Conservation (phyloP, 2,888 invertebrate species). For the Leistus spinibarbis region DNA sequence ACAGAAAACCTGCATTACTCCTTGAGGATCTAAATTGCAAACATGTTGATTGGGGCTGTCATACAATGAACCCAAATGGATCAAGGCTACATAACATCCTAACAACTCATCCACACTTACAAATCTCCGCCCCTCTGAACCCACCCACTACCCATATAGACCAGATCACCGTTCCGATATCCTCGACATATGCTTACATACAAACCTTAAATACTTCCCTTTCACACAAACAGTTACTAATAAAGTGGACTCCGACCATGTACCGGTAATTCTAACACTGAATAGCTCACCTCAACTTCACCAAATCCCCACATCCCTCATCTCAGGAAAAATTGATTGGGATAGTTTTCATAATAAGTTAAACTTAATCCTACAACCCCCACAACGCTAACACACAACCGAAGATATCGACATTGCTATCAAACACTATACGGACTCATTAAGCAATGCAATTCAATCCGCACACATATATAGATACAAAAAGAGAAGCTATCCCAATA, state of each 20-base stretch:
- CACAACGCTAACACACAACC: not conserved
- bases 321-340: not conserved
- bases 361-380: not conserved
- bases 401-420: not conserved
- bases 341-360: not conserved
- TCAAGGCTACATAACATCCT: too few relatives aligned
- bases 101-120: too few relatives aligned
- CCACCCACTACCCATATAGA: constrained; percentile 12
- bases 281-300: not conserved
- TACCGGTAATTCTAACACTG: too few relatives aligned
- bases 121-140: not conserved
- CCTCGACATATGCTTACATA: constrained; percentile 6
- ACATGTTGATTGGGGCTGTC: constrained; percentile 24
- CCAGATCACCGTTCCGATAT: constrained; percentile 20
- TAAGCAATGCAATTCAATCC: not conserved
- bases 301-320: not conserved
- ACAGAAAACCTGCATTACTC: constrained; percentile 5
- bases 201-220: not conserved
- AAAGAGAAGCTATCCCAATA: not conserved
- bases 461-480: not conserved
- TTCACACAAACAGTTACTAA: constrained; percentile 34
- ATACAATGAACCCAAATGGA: too few relatives aligned
- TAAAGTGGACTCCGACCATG: constrained; percentile 38
- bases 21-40: constrained; percentile 18
- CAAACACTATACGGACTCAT: not conserved